Conservation (phyloP, 2,888 invertebrate species). For the Psococerastis gibbosa region DNA sequence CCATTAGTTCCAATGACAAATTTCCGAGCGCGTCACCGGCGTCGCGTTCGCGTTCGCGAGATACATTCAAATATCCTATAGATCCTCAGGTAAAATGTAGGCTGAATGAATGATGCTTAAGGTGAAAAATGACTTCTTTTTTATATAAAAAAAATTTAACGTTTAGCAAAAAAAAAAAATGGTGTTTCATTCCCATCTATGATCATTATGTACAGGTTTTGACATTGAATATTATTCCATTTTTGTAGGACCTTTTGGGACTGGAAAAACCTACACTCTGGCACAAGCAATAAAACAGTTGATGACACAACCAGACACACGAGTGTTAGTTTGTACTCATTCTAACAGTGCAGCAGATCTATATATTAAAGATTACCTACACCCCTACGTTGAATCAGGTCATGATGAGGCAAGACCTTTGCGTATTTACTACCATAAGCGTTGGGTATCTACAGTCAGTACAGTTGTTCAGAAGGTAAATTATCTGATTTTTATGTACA, state of each 20-base stretch:
- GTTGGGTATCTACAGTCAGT: slow-evolving; percentile 62
- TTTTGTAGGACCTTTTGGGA: slow-evolving; percentile 51
- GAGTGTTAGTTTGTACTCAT: slow-evolving; percentile 67
- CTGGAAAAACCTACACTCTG: slow-evolving; percentile 69
- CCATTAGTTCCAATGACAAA: no score
- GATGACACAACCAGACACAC: slow-evolving; percentile 38
- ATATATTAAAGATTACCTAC: slow-evolving; percentile 66
- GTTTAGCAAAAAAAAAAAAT: no score
- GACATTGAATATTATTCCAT: not conserved
- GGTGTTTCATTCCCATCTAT: no score
- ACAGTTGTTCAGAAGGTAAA: slow-evolving; percentile 41
- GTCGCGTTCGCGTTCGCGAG: no score
- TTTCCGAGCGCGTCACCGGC: no score
- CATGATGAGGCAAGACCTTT: slow-evolving; percentile 46
- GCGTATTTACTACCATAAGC: slow-evolving; percentile 58
- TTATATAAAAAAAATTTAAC: no score
- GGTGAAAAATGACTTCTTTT: no score
- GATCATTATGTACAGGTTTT: no score
- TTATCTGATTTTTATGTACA: slow-evolving; percentile 5
- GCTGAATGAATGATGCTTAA: no score
- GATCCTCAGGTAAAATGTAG: no score
- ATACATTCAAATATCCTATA: no score
- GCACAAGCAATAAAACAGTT: slow-evolving; percentile 54
- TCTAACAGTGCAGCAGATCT: slow-evolving; percentile 74
- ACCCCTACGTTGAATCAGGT: slow-evolving; percentile 50